phyloP scores from a whole-genome alignment of 1,140 invertebrate genomes.

The Trachymyrmex septentrionalis region DNA sequence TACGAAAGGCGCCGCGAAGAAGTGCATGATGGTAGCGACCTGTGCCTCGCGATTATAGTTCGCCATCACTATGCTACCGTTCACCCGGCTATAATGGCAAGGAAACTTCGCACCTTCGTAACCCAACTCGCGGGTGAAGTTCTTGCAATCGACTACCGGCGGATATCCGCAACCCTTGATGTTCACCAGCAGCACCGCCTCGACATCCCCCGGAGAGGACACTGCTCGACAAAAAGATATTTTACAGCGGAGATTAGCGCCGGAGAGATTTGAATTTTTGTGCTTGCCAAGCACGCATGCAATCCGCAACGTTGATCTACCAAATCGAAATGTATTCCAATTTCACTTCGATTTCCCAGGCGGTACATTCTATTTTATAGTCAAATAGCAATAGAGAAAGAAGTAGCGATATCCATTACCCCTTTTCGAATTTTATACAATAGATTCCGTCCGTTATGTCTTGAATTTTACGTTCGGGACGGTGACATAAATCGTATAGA shows the following conservation, averaged over 20 bases:
- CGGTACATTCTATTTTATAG: constrained; percentile 31
- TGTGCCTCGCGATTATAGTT: constrained; percentile 93
- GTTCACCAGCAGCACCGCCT: constrained; percentile 92
- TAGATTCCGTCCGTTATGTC: background rate
- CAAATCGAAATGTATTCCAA: constrained; percentile 33
- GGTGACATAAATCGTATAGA: background rate
- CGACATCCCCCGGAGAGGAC: constrained; percentile 83
- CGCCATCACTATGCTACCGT: constrained; percentile 93
- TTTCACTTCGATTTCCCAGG: constrained; percentile 42
- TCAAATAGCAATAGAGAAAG: background rate
- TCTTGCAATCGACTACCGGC: constrained; percentile 93
- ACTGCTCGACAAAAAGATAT: constrained; percentile 58
- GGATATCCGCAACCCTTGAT: constrained; percentile 97
- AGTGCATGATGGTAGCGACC: constrained; percentile 92
- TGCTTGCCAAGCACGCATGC: constrained; percentile 6
- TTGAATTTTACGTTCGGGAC: background rate
- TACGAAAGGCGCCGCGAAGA: constrained; percentile 93
- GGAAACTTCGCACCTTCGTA: constrained; percentile 92
- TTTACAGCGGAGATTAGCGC: constrained; percentile 29
- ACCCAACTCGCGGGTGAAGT: constrained; percentile 92
- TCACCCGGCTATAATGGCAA: constrained; percentile 94
- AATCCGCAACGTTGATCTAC: constrained; percentile 44
- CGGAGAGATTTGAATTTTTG: constrained; percentile 35
- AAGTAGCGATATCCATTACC: background rate
- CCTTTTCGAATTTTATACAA: background rate